phyloP scores from a whole-genome alignment of 2,888 invertebrate genomes.

The Laspeyria flexula region DNA sequence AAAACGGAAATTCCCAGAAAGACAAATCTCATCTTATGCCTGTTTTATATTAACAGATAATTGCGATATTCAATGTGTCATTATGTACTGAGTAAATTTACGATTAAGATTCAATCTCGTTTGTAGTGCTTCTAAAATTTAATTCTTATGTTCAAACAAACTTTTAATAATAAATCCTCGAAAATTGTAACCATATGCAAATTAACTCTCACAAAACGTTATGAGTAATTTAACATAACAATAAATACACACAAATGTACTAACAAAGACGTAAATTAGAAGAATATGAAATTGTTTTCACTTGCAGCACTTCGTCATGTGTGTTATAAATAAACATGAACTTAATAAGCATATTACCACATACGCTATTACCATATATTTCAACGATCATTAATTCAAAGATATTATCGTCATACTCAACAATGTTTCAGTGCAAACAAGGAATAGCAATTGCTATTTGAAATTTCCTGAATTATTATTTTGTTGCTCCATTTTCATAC shows the following conservation, averaged over 20 bases:
- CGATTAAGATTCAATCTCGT: too few species aligned
- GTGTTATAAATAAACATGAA: slow-evolving; percentile 12
- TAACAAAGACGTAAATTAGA: neutral
- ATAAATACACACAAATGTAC: neutral
- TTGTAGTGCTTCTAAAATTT: too few species aligned
- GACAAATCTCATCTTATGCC: too few species aligned
- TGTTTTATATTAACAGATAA: neutral
- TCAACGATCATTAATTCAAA: neutral
- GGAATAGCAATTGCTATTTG: too few species aligned
- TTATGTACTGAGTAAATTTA: too few species aligned
- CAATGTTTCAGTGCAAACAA: neutral
- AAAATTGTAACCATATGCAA: too few species aligned
- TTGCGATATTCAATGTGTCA: too few species aligned
- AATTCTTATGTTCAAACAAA: too few species aligned
- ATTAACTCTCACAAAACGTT: slow-evolving; percentile 10
- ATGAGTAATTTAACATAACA: slow-evolving; percentile 1
- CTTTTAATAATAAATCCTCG: too few species aligned
- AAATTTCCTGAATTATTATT: too few species aligned
- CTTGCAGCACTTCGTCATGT: neutral
- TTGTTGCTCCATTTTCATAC: too few species aligned
- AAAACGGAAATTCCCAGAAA: too few species aligned
- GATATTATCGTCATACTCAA: neutral
- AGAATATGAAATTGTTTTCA: slow-evolving; percentile 13
- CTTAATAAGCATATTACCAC: slow-evolving; percentile 1
- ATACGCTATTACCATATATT: neutral